phyloP scores from a whole-genome alignment of 2,797 vertebrate species.

The Manis pentadactyla region DNA sequence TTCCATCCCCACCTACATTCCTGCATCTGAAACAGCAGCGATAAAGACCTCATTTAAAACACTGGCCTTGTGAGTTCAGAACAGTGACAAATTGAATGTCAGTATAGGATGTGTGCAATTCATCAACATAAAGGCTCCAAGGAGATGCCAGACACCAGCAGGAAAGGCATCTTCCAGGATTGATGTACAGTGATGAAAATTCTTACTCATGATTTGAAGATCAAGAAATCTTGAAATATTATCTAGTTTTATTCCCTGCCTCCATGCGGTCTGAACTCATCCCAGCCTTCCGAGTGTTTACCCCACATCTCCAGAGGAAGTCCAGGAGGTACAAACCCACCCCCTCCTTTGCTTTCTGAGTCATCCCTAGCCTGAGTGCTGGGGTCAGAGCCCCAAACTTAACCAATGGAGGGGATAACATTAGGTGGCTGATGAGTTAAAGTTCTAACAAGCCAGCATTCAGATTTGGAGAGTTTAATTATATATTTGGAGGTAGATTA shows the following conservation, averaged over 20 bases:
- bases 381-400: background rate
- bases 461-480: background rate
- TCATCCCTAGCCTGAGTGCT: too few relatives aligned
- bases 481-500: background rate
- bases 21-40: background rate
- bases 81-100: conserved; percentile 3
- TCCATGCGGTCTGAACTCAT: background rate
- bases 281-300: background rate
- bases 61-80: background rate
- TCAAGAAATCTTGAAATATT: background rate
- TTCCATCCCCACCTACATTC: background rate
- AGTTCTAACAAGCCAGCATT: background rate
- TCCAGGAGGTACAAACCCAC: background rate
- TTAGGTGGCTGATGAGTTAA: background rate
- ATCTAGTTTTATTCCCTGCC: background rate
- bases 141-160: background rate
- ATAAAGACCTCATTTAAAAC: background rate
- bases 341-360: background rate
- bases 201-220: background rate
- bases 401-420: too few relatives aligned
- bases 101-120: background rate
- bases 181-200: conserved; percentile 5
- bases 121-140: conserved; percentile 2
- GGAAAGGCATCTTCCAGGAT: background rate
- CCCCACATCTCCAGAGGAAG: background rate